Base-by-base conservation (phyloP, 2,888 invertebrate species). In the Celastrina argiolus region DNA sequence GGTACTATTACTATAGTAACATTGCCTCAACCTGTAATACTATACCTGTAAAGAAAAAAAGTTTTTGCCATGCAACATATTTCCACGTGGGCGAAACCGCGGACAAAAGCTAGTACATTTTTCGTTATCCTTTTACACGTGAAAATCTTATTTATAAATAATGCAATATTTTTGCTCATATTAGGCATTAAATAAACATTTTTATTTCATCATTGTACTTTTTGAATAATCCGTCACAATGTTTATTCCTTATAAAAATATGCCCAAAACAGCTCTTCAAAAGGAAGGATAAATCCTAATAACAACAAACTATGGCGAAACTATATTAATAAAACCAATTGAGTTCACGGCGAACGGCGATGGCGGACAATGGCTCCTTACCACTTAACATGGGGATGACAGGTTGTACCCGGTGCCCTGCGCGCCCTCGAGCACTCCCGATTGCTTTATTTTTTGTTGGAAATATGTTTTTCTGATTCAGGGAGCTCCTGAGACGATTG, bases 361-460 rank as follows among this genome's bases (percentile, higher is more conserved):
- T 83, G 88, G 85, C 82, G 84, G 78, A 90, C 89, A 90, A 90
- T 87, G 82, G 83, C 85, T 81, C 87, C 84, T 84, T 87, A 88
- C 84, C 88, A 87, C 89, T 89, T 90, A 91, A 91, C 91, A 87
- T 90, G 91, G 91, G 90, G 80, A 87, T 91, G 91, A 91, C 91
- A 91, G 91, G 90, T 90, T 88, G 87, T 87, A n/a, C n/a, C n/a
- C 89, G 89, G 88, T 87, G 87, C 88, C 86, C 86, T 87, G 87
- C 85, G 82, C 82, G 80, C 83, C 88, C 81, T 78, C 81, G 75
- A 84, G 88, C 88, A 75, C 88, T 75, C 81, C 80, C 84, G 83
- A 87, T 87, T 83, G 80, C 76, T 78, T 77, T 84, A 84, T 86
- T 85, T 85, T 85, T 88, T 85, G 85, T 73, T 81, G 79, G 78